Percentiles rank a stretch among this genome's conserved stretches.
Evolutionary conservation across 2,113 vertebrate genomes (phyloP).

Genomic region (Mellivora capensis): DNA sequence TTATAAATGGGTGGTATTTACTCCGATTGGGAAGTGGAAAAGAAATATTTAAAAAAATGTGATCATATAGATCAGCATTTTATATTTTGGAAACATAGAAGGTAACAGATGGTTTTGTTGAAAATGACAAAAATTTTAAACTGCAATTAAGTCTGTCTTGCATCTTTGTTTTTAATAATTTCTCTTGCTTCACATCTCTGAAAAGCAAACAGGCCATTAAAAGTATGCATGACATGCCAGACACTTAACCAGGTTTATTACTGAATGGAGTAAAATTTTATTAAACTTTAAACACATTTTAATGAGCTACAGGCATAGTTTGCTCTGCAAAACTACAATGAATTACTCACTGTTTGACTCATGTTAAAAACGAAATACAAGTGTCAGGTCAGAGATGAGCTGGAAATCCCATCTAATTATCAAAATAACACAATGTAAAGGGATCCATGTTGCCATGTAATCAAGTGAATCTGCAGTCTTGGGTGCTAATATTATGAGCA

Average conservation of each 20-base stretch:
- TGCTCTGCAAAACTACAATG: conserved; percentile 24
- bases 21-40: not conserved
- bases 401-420: conserved; percentile 53
- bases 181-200: conserved; percentile 20
- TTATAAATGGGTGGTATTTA: not conserved
- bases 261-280: conserved; percentile 34
- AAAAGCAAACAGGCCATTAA: conserved; percentile 33
- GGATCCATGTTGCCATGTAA: not conserved
- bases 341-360: conserved; percentile 10
- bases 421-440: conserved; percentile 49
- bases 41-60: not conserved
- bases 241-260: conserved; percentile 23
- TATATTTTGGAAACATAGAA: conserved; percentile 54
- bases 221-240: not conserved
- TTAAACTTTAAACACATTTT: conserved; percentile 52
- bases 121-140: conserved; percentile 61
- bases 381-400: conserved; percentile 32
- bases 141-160: conserved; percentile 50
- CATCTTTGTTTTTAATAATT: conserved; percentile 59
- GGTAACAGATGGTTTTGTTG: conserved; percentile 59
- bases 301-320: conserved; percentile 49
- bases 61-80: conserved; percentile 34
- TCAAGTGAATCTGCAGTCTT: not conserved
- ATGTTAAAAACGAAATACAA: conserved; percentile 50
- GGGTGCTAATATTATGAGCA: conserved; percentile 51